phyloP scores from a whole-genome alignment of 2,113 vertebrate genomes.

The Corythornis vintsioides region DNA sequence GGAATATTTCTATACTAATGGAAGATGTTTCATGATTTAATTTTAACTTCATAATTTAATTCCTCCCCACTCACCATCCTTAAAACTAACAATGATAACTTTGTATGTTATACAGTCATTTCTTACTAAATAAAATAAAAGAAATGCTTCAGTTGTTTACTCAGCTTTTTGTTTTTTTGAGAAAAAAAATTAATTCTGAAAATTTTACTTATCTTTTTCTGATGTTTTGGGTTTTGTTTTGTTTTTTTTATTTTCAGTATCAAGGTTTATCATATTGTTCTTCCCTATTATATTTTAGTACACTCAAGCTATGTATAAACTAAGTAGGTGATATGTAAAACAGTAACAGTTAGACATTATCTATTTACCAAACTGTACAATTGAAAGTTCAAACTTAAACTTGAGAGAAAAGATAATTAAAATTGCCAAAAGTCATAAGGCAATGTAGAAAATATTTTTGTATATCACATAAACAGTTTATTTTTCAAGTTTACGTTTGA shows the following conservation, averaged over 20 bases:
- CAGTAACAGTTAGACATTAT: not conserved
- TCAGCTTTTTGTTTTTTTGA: not conserved
- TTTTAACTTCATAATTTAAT: conserved; percentile 28
- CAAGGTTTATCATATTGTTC: not conserved
- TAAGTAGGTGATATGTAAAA: not conserved
- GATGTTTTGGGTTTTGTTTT: no score
- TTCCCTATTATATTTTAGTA: not conserved
- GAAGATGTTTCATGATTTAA: not conserved
- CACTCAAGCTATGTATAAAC: not conserved
- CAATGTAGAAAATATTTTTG: not conserved
- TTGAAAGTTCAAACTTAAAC: not conserved
- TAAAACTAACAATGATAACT: not conserved
- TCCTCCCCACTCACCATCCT: not conserved
- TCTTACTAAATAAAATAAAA: not conserved
- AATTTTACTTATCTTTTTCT: not conserved
- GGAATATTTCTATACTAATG: not conserved
- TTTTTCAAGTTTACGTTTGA: not conserved
- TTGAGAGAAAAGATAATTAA: not conserved
- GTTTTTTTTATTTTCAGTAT: not conserved
- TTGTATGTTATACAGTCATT: not conserved
- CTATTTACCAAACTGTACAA: not conserved
- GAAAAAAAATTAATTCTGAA: not conserved
- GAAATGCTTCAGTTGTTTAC: not conserved
- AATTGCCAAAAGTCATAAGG: not conserved
- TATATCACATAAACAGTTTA: not conserved